Percentiles rank a stretch among this genome's conserved stretches.
These are phyloP conservation scores for Huso huso DNA, from an alignment of 2,797 vertebrate species.

Conservation along the genomic window DNA sequence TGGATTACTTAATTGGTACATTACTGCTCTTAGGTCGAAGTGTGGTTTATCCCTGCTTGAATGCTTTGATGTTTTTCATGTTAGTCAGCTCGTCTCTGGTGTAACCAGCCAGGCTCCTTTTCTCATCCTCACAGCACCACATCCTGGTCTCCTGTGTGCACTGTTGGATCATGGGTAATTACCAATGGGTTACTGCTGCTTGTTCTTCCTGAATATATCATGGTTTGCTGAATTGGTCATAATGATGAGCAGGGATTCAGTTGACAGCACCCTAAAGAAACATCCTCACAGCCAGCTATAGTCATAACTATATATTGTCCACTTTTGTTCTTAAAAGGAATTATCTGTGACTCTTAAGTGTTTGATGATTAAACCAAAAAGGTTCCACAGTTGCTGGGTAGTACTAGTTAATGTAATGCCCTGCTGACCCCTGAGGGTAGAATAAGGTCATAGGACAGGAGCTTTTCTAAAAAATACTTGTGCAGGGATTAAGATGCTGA, in stretches of 20 bases:
- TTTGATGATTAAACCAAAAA: slow-evolving; percentile 35
- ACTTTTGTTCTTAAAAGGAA: slow-evolving; percentile 48
- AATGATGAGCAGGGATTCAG: too few species aligned
- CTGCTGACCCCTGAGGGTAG: too few species aligned
- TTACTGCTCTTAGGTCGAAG: not conserved
- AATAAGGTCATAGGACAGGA: too few species aligned
- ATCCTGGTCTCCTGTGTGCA: not conserved
- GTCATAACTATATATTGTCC: slow-evolving; percentile 40
- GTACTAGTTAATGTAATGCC: too few species aligned
- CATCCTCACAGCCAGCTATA: slow-evolving; percentile 15
- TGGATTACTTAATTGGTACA: not conserved
- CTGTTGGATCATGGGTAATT: not conserved
- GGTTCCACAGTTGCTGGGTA: too few species aligned
- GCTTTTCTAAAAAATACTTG: too few species aligned
- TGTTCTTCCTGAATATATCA: too few species aligned
- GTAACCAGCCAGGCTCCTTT: not conserved
- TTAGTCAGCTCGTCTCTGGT: not conserved
- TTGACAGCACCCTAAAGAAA: too few species aligned
- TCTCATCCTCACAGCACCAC: too few species aligned
- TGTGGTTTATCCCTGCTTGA: not conserved
- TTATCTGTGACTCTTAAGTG: slow-evolving; percentile 44
- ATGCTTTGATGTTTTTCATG: not conserved
- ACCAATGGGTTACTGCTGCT: not conserved
- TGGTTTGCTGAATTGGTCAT: too few species aligned
- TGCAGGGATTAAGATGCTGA: too few species aligned